Conservation (phyloP, 2,888 invertebrate genomes). For the Agonopterix heracliana region DNA sequence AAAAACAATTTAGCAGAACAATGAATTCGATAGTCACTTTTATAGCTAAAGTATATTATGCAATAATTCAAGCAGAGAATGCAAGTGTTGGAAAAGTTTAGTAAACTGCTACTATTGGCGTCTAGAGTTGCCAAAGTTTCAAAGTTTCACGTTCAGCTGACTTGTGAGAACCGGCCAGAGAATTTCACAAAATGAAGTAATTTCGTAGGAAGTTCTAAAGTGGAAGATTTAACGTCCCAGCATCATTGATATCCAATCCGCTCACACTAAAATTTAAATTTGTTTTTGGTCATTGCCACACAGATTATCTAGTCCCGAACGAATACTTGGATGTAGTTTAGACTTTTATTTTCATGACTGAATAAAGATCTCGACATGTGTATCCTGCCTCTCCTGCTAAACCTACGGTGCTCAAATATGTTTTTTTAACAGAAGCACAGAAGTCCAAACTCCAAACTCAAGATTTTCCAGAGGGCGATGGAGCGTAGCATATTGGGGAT, state of each 20-base stretch:
- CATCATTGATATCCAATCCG: conserved; percentile 30
- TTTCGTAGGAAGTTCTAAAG: conserved; percentile 27
- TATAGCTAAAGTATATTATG: conserved; percentile 52
- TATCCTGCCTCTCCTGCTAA: too few species aligned
- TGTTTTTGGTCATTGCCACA: too few species aligned
- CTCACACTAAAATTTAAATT: not conserved
- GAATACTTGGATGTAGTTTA: too few species aligned
- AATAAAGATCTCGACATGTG: too few species aligned
- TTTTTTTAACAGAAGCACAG: too few species aligned
- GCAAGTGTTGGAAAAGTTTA: conserved; percentile 54
- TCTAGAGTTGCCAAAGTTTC: conserved; percentile 28
- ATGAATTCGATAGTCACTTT: conserved; percentile 47
- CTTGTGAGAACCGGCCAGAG: conserved; percentile 26
- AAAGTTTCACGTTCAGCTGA: conserved; percentile 37
- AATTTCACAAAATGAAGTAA: conserved; percentile 45
- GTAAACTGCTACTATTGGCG: conserved; percentile 24
- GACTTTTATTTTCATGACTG: too few species aligned
- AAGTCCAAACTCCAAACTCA: too few species aligned
- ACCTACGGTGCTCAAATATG: too few species aligned
- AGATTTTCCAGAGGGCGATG: too few species aligned
- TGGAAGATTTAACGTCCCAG: conserved; percentile 26
- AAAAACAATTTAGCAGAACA: conserved; percentile 50
- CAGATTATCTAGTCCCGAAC: too few species aligned
- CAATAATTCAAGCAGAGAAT: conserved; percentile 55
- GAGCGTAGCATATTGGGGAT: too few species aligned